Conservation (phyloP, 2,113 vertebrate genomes). For the Ploceus nigricollis region DNA sequence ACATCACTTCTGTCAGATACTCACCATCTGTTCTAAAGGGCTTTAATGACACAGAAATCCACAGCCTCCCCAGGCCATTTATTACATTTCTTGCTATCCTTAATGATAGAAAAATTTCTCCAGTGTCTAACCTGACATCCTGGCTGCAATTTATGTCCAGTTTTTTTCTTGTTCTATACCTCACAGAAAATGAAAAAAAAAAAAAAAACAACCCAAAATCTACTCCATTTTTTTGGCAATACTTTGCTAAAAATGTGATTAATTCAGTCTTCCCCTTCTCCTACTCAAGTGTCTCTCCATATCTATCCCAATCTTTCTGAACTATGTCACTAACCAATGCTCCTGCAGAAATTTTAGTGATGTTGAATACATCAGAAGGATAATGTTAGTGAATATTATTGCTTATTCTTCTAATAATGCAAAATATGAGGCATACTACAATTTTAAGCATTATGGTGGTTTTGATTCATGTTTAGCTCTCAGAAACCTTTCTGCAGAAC, state of each 20-base stretch:
- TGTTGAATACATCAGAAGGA: not conserved
- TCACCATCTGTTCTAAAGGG: not conserved
- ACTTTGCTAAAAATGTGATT: not conserved
- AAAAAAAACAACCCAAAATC: not conserved
- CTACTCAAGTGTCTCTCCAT: not conserved
- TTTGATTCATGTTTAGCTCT: not conserved
- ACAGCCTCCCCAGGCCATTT: not conserved
- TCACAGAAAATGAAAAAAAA: not conserved
- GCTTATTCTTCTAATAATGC: not conserved
- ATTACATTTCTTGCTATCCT: not conserved
- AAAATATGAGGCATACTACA: not conserved
- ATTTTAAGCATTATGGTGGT: not conserved
- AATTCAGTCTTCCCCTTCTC: not conserved
- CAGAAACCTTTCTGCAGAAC: not conserved
- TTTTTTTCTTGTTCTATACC: not conserved
- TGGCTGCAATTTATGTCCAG: not conserved
- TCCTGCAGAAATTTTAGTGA: not conserved
- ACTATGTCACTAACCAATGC: not conserved
- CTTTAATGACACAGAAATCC: conserved; percentile 9
- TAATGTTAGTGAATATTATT: not conserved
- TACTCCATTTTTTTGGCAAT: not conserved
- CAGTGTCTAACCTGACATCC: not conserved
- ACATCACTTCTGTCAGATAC: not conserved
- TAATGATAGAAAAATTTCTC: not conserved
- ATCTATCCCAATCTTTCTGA: not conserved